Base-by-base conservation (phyloP, 1,140 invertebrate genomes). In the Drosophila rhopaloa region DNA sequence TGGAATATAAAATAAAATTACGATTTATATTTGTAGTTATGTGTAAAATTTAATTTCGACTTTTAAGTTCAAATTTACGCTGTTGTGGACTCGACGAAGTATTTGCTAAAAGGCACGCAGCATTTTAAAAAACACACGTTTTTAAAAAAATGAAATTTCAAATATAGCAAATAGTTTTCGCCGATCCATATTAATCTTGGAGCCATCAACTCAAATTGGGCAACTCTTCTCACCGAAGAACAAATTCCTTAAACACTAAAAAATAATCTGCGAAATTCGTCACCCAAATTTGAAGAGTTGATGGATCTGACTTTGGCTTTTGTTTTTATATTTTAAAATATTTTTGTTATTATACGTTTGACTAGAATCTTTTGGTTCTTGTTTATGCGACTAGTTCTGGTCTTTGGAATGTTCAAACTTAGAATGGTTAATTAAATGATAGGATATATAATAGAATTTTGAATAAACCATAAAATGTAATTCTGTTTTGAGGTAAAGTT, bases 31-130 rank as follows among this genome's bases (percentile, higher is more conserved):
- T 46, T 53, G 38, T 68, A 37, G 75, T 13, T 54, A 6, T 57
- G 41, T 50, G 37, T 51, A 32, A 32, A 50, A 44, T 38, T 61
- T 50, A 10, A 51, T 66, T 68, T 29, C 47, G 2, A 32, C 58
- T 67, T 60, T 38, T 27, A 47, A 38, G 60, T 66, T 75, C 27
- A 47, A 48, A 27, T 46, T 54, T 48, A 57, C 50, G 46, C 43
- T 58, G 27, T 44, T 46, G 37, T 53, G 29, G 14, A 51, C 14
- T 50, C 80, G 76, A 58, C 85, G 74, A 80, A 54, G 59, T 55
- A 79, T 70, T 89, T 84, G 84, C 85, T 90, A 90, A 90, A 90
- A 90, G 88, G 88, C 88, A 90, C 88, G 82, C 88, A 90, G 88
- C 88, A 90, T 90, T 90, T 90, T 86, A 76, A 90, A 90, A 90